Percentiles rank a stretch among this genome's conserved stretches.
Evolutionary conservation across 2,113 vertebrate species (phyloP).

Genomic region (Clinocottus analis): DNA sequence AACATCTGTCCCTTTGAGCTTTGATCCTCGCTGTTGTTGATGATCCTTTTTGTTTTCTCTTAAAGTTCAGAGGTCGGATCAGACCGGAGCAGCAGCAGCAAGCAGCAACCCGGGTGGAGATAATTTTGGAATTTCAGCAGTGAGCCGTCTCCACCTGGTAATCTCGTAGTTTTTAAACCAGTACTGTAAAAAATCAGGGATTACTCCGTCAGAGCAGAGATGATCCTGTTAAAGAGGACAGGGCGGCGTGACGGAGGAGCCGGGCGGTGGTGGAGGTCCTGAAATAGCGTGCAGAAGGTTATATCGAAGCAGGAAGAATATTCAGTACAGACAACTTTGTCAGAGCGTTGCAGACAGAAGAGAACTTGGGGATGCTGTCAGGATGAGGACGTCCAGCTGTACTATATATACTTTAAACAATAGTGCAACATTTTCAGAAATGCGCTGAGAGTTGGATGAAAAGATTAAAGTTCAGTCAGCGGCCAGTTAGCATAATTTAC

Average conservation of each 20-base stretch:
- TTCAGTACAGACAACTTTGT: neutral
- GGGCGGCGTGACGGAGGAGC: constrained; percentile 6
- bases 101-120: neutral
- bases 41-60: constrained; percentile 39
- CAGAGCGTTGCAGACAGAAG: neutral
- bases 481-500: neutral
- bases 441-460: too few species aligned
- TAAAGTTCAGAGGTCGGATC: constrained; percentile 25
- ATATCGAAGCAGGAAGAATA: neutral
- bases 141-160: constrained; percentile 56
- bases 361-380: neutral
- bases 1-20: constrained; percentile 50
- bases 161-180: constrained; percentile 56
- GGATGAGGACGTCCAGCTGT: neutral
- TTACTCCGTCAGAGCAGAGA: constrained; percentile 59
- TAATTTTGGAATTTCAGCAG: constrained; percentile 46
- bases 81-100: neutral
- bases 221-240: constrained; percentile 70
- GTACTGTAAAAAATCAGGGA: constrained; percentile 62
- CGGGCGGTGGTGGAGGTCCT: neutral
- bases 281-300: neutral
- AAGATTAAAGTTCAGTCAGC: too few species aligned
- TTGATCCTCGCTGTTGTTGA: neutral
- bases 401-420: too few species aligned
- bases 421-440: neutral